Conservation (phyloP, 2,113 vertebrate genomes). For the Epinephelus fuscoguttatus region DNA sequence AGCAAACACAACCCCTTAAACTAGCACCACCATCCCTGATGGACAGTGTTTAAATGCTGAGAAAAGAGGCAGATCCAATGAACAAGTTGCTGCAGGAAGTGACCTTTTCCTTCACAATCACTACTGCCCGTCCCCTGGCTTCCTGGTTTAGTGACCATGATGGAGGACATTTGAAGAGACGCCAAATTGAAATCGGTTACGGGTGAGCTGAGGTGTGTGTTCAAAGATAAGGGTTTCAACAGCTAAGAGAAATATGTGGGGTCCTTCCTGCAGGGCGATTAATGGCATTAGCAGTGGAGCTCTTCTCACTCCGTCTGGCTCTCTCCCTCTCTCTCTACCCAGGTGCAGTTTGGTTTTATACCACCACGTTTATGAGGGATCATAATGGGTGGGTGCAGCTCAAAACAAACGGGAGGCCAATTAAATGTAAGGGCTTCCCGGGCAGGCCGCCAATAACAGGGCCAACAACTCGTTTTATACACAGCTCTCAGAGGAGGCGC, state of each 20-base stretch:
- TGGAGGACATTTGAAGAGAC: slow-evolving; percentile 39
- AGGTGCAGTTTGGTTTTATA: slow-evolving; percentile 59
- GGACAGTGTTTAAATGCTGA: background rate
- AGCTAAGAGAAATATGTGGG: slow-evolving; percentile 49
- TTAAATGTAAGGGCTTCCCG: slow-evolving; percentile 62
- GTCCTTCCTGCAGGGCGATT: slow-evolving; percentile 35
- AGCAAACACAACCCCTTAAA: background rate
- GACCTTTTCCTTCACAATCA: slow-evolving; percentile 55
- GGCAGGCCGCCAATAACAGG: slow-evolving; percentile 48
- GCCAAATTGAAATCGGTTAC: slow-evolving; percentile 47
- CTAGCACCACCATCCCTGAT: slow-evolving; percentile 12
- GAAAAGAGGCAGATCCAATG: slow-evolving; percentile 59
- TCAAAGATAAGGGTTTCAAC: slow-evolving; percentile 62
- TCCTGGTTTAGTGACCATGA: slow-evolving; percentile 34
- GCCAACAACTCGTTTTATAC: slow-evolving; percentile 51
- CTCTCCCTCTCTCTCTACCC: background rate
- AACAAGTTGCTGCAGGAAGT: slow-evolving; percentile 47
- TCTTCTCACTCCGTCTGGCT: background rate
- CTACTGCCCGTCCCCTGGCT: slow-evolving; percentile 11
- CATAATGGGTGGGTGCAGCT: slow-evolving; percentile 55
- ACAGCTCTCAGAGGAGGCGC: slow-evolving; percentile 28
- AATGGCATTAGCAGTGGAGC: slow-evolving; percentile 44
- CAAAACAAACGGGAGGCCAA: slow-evolving; percentile 63
- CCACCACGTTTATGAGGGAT: slow-evolving; percentile 52
- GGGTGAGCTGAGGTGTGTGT: slow-evolving; percentile 45